Evolutionary conservation across 2,888 invertebrate genomes (phyloP).

Genomic region (Drosophila nigritarsus): DNA sequence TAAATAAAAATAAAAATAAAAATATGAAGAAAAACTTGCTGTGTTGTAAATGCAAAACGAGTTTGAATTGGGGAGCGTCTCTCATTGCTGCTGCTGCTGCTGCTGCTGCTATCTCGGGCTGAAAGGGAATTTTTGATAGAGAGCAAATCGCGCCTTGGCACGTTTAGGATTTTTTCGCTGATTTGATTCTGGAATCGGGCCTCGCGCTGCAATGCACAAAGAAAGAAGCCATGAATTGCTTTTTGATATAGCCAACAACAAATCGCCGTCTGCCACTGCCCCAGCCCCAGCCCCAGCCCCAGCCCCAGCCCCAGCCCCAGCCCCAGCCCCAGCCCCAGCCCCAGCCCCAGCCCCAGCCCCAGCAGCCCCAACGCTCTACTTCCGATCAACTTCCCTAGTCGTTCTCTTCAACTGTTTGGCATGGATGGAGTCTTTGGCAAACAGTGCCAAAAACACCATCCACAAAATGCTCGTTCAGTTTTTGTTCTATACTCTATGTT

Average conservation of each 20-base stretch:
- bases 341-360: no score
- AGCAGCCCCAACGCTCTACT: neutral
- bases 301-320: no score
- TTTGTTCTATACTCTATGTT: conserved; percentile 34
- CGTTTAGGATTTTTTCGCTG: conserved; percentile 76
- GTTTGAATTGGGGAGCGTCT: conserved; percentile 19
- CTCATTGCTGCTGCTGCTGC: neutral
- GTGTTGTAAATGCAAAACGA: conserved; percentile 28
- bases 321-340: no score
- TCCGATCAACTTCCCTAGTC: conserved; percentile 3
- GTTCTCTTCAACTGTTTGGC: conserved; percentile 26
- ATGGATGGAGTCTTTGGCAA: conserved; percentile 51
- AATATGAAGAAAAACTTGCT: conserved; percentile 31
- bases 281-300: no score
- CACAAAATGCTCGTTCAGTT: conserved; percentile 36
- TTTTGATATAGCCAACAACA: conserved; percentile 44
- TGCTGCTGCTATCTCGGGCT: conserved; percentile 41
- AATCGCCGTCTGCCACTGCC: neutral
- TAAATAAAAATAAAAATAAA: conserved; percentile 36
- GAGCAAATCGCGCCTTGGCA: conserved; percentile 54
- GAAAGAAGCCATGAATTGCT: conserved; percentile 48
- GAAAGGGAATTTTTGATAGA: conserved; percentile 74
- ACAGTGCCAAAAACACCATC: conserved; percentile 39
- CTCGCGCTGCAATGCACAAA: conserved; percentile 62
- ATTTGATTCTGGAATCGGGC: conserved; percentile 69